These are phyloP conservation scores for Arge pagana DNA, from an alignment of 2,888 invertebrate species.

Conservation along the genomic window DNA sequence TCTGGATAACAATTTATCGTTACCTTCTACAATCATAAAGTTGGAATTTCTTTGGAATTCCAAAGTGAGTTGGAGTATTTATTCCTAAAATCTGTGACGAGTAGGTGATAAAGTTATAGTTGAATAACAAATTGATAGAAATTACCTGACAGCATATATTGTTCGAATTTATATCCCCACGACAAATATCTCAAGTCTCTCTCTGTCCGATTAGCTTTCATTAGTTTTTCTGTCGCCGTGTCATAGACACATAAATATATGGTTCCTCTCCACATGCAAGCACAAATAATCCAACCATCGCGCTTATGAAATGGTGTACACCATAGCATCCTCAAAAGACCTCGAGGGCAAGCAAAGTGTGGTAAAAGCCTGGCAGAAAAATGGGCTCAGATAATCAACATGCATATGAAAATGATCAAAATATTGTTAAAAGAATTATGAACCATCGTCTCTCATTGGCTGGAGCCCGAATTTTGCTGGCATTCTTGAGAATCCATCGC, in stretches of 20 bases:
- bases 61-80: background rate
- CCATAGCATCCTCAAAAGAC: conserved; percentile 69
- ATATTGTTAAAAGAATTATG: background rate
- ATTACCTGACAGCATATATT: conserved; percentile 68
- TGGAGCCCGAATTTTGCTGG: conserved; percentile 28
- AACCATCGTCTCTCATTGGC: conserved; percentile 5
- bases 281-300: conserved; percentile 72
- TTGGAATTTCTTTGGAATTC: too few species aligned
- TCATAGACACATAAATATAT: conserved; percentile 73
- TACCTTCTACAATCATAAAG: too few species aligned
- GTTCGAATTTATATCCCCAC: conserved; percentile 79
- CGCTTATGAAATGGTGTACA: conserved; percentile 70
- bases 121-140: too few species aligned
- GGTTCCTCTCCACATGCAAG: conserved; percentile 65
- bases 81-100: conserved; percentile 28
- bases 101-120: too few species aligned
- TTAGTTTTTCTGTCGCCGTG: conserved; percentile 62
- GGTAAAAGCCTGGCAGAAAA: conserved; percentile 39
- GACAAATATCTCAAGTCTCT: conserved; percentile 63
- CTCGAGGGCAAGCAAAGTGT: conserved; percentile 73
- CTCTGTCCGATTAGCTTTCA: conserved; percentile 58
- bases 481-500: conserved; percentile 61
- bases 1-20: background rate
- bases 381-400: conserved; percentile 25
- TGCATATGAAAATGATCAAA: background rate